phyloP scores from a whole-genome alignment of 2,113 vertebrate species.

The Otolemur garnettii region DNA sequence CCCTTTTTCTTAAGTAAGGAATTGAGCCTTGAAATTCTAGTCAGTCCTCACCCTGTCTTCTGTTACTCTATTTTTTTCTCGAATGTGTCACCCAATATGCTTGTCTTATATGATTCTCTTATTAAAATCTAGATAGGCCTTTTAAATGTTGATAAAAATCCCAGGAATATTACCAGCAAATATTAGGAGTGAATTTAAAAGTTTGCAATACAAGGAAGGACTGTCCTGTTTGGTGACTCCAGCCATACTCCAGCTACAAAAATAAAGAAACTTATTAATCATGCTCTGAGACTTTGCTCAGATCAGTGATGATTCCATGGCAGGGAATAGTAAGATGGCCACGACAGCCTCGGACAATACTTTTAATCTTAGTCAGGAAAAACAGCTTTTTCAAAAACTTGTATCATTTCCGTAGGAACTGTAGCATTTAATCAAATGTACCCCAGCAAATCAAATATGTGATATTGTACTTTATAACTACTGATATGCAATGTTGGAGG shows the following conservation, averaged over 20 bases:
- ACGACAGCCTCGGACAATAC: not conserved
- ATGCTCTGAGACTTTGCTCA: not conserved
- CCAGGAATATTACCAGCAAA: constrained; percentile 39
- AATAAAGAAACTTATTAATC: not conserved
- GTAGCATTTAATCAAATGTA: constrained; percentile 1
- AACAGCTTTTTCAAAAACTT: not conserved
- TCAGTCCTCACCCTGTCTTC: not conserved
- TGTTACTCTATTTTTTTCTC: not conserved
- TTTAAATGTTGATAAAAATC: constrained; percentile 66
- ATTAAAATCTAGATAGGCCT: constrained; percentile 16
- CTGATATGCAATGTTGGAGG: not conserved
- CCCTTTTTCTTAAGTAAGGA: not conserved
- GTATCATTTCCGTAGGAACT: constrained; percentile 14
- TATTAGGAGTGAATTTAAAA: constrained; percentile 53
- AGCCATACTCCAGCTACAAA: constrained; percentile 39
- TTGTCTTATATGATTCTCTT: not conserved
- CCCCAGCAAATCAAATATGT: not conserved
- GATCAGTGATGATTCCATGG: constrained; percentile 33
- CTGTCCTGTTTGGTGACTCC: not conserved
- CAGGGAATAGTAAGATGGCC: constrained; percentile 38
- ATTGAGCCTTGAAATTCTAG: not conserved
- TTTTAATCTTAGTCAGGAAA: constrained; percentile 45
- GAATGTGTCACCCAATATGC: not conserved
- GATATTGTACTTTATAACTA: not conserved
- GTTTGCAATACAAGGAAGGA: not conserved